These are phyloP conservation scores for Pseudopipra pipra DNA, from an alignment of 2,113 vertebrate genomes.

Conservation along the genomic window DNA sequence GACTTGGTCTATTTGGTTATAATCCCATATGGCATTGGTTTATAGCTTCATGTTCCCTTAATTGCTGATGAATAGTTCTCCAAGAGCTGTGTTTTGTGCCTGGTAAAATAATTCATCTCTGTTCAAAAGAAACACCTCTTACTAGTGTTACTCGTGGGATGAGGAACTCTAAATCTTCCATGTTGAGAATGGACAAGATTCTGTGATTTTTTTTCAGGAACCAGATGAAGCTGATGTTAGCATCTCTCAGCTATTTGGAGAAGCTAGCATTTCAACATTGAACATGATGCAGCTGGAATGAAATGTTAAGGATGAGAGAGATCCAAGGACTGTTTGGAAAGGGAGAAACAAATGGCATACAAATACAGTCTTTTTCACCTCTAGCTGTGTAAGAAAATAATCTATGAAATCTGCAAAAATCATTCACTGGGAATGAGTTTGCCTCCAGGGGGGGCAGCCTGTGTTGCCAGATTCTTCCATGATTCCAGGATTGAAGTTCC, in stretches of 20 bases:
- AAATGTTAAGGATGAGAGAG: not conserved
- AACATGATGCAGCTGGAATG: not conserved
- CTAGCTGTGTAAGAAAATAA: not conserved
- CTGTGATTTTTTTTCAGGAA: not conserved
- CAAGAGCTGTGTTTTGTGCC: not conserved
- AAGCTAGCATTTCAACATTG: not conserved
- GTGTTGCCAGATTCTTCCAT: not conserved
- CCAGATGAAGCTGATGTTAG: not conserved
- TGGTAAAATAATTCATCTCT: not conserved
- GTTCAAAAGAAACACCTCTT: not conserved
- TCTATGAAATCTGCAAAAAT: not conserved
- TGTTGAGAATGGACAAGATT: not conserved
- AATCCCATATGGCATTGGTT: not conserved
- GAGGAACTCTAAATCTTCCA: not conserved
- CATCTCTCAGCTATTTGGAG: not conserved
- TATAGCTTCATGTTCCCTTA: not conserved
- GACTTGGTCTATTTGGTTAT: not conserved
- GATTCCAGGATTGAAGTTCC: not conserved
- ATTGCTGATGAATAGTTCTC: not conserved
- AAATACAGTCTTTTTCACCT: not conserved
- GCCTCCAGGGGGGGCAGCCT: not conserved
- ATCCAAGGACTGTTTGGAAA: not conserved
- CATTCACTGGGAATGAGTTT: not conserved
- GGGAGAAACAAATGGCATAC: not conserved
- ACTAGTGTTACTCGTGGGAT: not conserved